A percentile compares a stretch with the other conserved stretches of the same genome.
Conservation (phyloP, 1,140 invertebrate species). For the Leucophenga varia region DNA sequence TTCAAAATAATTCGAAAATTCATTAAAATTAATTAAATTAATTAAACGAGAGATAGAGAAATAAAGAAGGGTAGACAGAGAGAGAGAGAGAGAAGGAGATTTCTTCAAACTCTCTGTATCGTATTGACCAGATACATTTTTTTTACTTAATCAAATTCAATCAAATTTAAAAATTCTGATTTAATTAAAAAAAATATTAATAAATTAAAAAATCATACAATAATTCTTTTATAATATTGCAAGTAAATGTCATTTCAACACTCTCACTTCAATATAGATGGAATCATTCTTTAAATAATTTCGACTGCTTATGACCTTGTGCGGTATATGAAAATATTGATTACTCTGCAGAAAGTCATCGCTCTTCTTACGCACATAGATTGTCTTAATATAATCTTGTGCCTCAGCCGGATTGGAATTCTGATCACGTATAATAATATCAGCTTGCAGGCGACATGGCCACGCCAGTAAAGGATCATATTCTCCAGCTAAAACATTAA, state of each 20-base stretch:
- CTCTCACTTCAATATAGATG: conserved; percentile 66
- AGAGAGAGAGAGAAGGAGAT: no score
- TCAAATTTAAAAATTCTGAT: no score
- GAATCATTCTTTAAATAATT: conserved; percentile 68
- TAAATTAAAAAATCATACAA: no score
- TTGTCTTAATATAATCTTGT: conserved; percentile 59
- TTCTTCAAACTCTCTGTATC: no score
- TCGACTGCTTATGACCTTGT: conserved; percentile 65
- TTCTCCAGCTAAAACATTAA: conserved; percentile 66
- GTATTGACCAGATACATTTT: no score
- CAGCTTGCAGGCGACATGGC: conserved; percentile 67
- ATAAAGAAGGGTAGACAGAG: no score
- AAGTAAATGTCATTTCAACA: conserved; percentile 54
- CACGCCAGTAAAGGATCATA: conserved; percentile 70
- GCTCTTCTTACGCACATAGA: conserved; percentile 56
- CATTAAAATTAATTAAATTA: no score
- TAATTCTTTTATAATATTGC: no score
- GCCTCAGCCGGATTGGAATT: conserved; percentile 56
- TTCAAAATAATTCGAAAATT: no score
- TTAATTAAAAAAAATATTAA: no score
- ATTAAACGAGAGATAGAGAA: no score
- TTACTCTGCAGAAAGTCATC: conserved; percentile 62
- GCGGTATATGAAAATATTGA: conserved; percentile 73
- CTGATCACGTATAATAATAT: conserved; percentile 66
- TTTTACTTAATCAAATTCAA: no score